Conservation (phyloP, 1,140 invertebrate genomes). For the Zaprionus taronus region DNA sequence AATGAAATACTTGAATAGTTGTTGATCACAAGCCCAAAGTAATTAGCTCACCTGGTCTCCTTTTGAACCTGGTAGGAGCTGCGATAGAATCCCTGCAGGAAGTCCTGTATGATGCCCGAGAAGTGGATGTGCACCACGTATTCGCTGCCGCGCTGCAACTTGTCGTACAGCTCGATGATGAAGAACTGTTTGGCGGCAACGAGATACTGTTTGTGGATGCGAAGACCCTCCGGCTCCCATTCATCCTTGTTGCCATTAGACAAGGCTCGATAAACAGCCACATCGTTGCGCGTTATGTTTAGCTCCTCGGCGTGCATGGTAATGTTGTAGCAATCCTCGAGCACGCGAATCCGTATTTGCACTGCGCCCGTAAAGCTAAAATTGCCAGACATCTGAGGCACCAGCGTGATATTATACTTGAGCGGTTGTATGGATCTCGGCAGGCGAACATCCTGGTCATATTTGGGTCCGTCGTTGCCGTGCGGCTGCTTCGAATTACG, state of each 20-base stretch:
- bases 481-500: constrained; percentile 69
- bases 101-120: constrained; percentile 89
- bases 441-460: constrained; percentile 87
- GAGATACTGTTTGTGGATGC: constrained; percentile 86
- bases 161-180: constrained; percentile 87
- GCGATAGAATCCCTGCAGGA: constrained; percentile 94
- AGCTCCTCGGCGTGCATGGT: constrained; percentile 91
- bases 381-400: constrained; percentile 90
- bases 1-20: background rate
- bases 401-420: constrained; percentile 88
- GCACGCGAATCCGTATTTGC: constrained; percentile 88
- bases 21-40: too few species aligned
- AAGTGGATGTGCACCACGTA: constrained; percentile 90
- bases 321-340: constrained; percentile 88
- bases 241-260: constrained; percentile 16
- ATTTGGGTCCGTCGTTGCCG: constrained; percentile 59
- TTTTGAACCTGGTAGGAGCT: constrained; percentile 91
- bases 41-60: constrained; percentile 87
- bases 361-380: constrained; percentile 92
- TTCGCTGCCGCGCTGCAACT: constrained; percentile 86
- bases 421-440: constrained; percentile 88
- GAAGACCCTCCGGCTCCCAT: constrained; percentile 51
- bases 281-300: constrained; percentile 86
- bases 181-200: constrained; percentile 89
- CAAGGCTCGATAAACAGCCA: constrained; percentile 83